Conservation (phyloP, 2,888 invertebrate species). For the Andrena chrysosceles region DNA sequence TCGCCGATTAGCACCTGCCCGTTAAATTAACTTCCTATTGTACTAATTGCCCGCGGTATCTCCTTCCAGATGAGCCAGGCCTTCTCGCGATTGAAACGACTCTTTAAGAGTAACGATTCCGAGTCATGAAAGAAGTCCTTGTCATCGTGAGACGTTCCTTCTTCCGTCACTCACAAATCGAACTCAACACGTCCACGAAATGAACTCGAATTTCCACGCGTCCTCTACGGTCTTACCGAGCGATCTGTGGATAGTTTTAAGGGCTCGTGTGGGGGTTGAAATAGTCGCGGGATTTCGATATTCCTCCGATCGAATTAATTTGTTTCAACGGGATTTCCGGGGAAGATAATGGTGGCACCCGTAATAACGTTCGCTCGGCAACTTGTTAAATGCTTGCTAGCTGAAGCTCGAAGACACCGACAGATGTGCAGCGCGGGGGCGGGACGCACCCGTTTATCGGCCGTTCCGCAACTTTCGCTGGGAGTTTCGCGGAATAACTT, state of each 20-base stretch:
- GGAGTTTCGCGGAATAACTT: slow-evolving; percentile 44
- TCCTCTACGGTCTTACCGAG: slow-evolving; percentile 28
- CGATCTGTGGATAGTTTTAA: slow-evolving; percentile 11
- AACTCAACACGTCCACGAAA: neutral
- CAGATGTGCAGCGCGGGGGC: slow-evolving; percentile 21
- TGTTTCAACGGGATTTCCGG: slow-evolving; percentile 44
- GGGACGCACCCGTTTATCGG: slow-evolving; percentile 49
- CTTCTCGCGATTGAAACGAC: neutral
- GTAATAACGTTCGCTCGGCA: slow-evolving; percentile 48
- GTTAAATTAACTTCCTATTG: slow-evolving; percentile 56
- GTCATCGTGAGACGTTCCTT: neutral
- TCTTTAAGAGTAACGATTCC: neutral
- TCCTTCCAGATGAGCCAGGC: neutral
- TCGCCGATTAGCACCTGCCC: slow-evolving; percentile 41
- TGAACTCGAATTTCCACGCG: too few relatives aligned
- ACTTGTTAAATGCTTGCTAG: slow-evolving; percentile 49
- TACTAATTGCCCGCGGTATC: slow-evolving; percentile 46
- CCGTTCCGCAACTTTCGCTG: slow-evolving; percentile 43
- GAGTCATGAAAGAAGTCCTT: neutral
- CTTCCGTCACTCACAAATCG: neutral
- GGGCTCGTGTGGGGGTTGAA: slow-evolving; percentile 20
- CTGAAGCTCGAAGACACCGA: slow-evolving; percentile 44
- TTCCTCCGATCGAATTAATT: slow-evolving; percentile 52
- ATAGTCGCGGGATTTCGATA: slow-evolving; percentile 40
- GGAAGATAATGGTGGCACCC: slow-evolving; percentile 38